Evolutionary conservation across 1,140 invertebrate genomes (phyloP).

Genomic region (Papilio polyxenes): DNA sequence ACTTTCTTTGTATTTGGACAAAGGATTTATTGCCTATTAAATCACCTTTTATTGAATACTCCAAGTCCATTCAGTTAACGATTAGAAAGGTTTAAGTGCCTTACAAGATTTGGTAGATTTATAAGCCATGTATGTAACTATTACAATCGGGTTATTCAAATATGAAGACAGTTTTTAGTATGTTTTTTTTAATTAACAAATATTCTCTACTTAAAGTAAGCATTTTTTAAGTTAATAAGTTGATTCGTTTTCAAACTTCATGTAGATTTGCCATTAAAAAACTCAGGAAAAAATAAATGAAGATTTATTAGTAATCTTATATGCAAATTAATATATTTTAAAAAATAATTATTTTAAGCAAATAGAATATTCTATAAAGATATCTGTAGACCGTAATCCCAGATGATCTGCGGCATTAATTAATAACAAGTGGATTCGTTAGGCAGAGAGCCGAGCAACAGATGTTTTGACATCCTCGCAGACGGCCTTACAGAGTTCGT

Average conservation of each 20-base stretch:
- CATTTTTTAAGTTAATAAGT: background rate
- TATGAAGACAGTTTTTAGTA: background rate
- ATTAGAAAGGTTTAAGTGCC: constrained; percentile 5
- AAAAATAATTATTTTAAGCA: too few species aligned
- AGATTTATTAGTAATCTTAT: too few species aligned
- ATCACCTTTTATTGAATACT: constrained; percentile 6
- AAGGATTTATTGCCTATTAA: constrained; percentile 16
- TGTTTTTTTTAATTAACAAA: background rate
- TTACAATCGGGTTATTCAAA: background rate
- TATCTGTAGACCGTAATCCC: constrained; percentile 13
- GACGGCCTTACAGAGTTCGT: constrained; percentile 15
- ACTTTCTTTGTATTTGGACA: constrained; percentile 3
- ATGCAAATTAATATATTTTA: too few species aligned
- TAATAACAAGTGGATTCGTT: constrained; percentile 21
- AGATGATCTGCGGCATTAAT: background rate
- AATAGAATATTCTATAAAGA: too few species aligned
- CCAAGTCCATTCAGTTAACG: background rate
- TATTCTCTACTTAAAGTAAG: background rate
- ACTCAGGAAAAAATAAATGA: too few species aligned
- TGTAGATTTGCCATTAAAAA: too few species aligned
- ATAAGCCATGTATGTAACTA: background rate
- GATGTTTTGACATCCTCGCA: constrained; percentile 15
- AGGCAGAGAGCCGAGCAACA: constrained; percentile 15
- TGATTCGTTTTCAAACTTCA: too few species aligned
- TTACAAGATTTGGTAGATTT: constrained; percentile 12